Conservation (phyloP, 92 coral and sea anemone species). For the Zoanthus solanderi region DNA sequence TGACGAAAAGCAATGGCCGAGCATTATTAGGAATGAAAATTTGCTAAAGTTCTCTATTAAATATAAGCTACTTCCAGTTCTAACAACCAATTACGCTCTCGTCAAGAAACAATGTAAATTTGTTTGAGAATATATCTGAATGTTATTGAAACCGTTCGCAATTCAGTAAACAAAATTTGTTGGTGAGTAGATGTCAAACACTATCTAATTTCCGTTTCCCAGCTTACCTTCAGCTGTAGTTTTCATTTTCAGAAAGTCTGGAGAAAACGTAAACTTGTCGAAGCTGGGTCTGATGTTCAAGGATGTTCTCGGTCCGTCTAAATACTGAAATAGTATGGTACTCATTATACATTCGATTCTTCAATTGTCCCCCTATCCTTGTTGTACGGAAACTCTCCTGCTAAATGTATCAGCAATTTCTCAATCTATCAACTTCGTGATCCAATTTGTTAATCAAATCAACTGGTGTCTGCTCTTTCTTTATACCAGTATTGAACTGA, state of each 20-base stretch:
- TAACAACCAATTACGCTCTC: not conserved
- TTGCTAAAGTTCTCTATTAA: not conserved
- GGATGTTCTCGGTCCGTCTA: conserved; percentile 28
- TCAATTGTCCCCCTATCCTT: not conserved
- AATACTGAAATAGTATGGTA: conserved; percentile 42
- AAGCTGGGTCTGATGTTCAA: conserved; percentile 37
- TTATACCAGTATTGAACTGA: conserved; percentile 6
- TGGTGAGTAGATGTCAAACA: not conserved
- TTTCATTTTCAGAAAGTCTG: conserved; percentile 32
- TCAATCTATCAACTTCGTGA: conserved; percentile 18
- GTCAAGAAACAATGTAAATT: not conserved
- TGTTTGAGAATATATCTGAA: not conserved
- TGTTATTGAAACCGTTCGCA: not conserved
- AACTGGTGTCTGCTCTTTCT: not conserved
- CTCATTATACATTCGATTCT: conserved; percentile 16
- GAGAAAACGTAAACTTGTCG: conserved; percentile 26
- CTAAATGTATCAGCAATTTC: not conserved
- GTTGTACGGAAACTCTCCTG: not conserved
- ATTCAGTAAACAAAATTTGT: not conserved
- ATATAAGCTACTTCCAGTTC: conserved; percentile 3
- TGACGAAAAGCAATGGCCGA: not conserved
- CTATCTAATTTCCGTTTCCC: not conserved
- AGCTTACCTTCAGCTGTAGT: conserved; percentile 30
- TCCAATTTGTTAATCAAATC: conserved; percentile 8
- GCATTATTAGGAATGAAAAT: conserved; percentile 10